Conservation (phyloP, 2,888 invertebrate species). For the Tiliacea citrago region DNA sequence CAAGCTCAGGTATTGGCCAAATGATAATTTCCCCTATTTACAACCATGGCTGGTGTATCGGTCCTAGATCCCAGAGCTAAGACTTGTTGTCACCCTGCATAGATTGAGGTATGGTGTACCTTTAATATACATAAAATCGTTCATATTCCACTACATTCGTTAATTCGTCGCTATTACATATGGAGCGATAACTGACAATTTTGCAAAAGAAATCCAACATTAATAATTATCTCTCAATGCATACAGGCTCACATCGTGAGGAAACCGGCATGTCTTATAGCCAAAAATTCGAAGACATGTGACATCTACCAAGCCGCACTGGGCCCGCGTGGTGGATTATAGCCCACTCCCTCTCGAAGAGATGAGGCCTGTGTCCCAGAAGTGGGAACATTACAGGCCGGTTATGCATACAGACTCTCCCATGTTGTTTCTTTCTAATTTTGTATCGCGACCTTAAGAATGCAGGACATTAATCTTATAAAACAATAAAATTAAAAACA, state of each 20-base stretch:
- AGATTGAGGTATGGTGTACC: too few relatives aligned
- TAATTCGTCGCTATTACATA: not conserved
- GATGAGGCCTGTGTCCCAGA: too few relatives aligned
- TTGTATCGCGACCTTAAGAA: not conserved
- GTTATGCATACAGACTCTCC: not conserved
- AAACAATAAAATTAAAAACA: slow-evolving; percentile 5
- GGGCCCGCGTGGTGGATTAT: too few relatives aligned
- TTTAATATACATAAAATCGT: too few relatives aligned
- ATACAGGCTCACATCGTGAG: not conserved
- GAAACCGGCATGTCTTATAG: too few relatives aligned
- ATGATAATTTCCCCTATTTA: not conserved
- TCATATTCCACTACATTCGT: too few relatives aligned
- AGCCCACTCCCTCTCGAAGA: too few relatives aligned
- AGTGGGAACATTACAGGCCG: too few relatives aligned
- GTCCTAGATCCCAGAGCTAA: too few relatives aligned
- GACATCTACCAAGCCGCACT: too few relatives aligned
- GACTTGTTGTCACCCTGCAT: not conserved
- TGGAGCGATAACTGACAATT: not conserved
- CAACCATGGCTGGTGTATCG: too few relatives aligned
- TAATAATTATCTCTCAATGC: not conserved
- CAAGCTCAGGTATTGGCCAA: not conserved
- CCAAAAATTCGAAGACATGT: too few relatives aligned
- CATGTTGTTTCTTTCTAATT: not conserved
- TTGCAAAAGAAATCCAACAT: not conserved
- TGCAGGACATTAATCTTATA: not conserved